Evolutionary conservation across 2,113 vertebrate genomes (phyloP).

Genomic region (Carassius carassius): DNA sequence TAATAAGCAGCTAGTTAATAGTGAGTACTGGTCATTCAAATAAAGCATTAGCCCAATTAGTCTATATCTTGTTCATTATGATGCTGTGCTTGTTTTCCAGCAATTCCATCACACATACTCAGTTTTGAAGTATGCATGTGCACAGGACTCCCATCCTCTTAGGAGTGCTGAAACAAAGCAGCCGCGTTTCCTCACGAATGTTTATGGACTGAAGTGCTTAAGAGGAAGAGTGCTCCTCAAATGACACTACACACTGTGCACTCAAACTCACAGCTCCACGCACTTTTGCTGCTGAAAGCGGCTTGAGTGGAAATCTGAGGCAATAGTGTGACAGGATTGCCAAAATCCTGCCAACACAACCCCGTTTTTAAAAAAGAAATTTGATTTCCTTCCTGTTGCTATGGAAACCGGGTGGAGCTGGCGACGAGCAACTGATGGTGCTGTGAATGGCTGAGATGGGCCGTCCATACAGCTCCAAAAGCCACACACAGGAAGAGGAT

Average conservation of each 20-base stretch:
- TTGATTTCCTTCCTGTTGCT: conserved; percentile 35
- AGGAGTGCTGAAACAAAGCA: conserved; percentile 29
- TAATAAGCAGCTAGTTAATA: no score
- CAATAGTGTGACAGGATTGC: conserved; percentile 60
- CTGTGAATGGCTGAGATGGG: background rate
- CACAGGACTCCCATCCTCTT: conserved; percentile 13
- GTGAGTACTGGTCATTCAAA: no score
- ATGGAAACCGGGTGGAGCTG: conserved; percentile 43
- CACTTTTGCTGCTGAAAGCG: conserved; percentile 27
- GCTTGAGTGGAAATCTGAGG: conserved; percentile 28
- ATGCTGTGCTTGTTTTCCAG: background rate
- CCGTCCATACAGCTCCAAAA: conserved; percentile 25
- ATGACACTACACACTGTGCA: background rate
- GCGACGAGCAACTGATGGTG: conserved; percentile 6
- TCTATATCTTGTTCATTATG: background rate
- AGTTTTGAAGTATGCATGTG: background rate
- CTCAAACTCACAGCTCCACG: background rate
- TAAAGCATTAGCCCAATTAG: background rate
- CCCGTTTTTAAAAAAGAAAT: background rate
- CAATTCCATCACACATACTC: background rate
- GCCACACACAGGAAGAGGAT: background rate
- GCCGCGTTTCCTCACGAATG: background rate
- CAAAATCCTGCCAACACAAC: conserved; percentile 65
- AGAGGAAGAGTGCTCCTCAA: conserved; percentile 13
- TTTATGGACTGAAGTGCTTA: conserved; percentile 40